Evolutionary conservation across 2,113 vertebrate species (phyloP).

Genomic region (Tympanuchus pallidicinctus): DNA sequence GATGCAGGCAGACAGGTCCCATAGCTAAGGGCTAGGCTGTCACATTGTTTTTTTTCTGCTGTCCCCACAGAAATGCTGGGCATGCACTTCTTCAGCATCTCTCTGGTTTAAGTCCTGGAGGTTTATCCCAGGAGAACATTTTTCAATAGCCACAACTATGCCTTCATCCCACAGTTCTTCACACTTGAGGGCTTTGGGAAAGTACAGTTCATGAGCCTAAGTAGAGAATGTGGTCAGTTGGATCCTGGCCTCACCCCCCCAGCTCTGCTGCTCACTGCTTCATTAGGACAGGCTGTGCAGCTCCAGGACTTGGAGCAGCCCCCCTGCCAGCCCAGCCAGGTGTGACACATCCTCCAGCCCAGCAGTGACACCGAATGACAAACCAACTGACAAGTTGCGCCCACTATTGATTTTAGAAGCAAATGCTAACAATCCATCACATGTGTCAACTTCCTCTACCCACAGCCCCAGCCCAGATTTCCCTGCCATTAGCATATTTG

Average conservation of each 20-base stretch:
- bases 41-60: not conserved
- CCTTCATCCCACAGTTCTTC: not conserved
- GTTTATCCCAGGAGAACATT: not conserved
- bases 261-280: not conserved
- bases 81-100: not conserved
- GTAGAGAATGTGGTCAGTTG: rapidly evolving
- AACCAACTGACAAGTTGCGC: not conserved
- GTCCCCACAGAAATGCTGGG: not conserved
- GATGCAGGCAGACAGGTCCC: not conserved
- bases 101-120: not conserved
- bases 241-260: not conserved
- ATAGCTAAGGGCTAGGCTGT: not conserved
- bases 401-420: not conserved
- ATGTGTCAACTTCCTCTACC: slow-evolving; percentile 16
- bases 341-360: not conserved
- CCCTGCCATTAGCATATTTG: not conserved
- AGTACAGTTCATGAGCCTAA: rapidly evolving
- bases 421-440: not conserved
- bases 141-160: not conserved
- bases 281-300: not conserved
- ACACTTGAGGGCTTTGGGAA: rapidly evolving
- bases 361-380: rapidly evolving
- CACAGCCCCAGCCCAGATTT: not conserved
- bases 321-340: not conserved
- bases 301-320: not conserved